Conservation (phyloP, 2,797 vertebrate genomes). For the Tolypeutes matacus region DNA sequence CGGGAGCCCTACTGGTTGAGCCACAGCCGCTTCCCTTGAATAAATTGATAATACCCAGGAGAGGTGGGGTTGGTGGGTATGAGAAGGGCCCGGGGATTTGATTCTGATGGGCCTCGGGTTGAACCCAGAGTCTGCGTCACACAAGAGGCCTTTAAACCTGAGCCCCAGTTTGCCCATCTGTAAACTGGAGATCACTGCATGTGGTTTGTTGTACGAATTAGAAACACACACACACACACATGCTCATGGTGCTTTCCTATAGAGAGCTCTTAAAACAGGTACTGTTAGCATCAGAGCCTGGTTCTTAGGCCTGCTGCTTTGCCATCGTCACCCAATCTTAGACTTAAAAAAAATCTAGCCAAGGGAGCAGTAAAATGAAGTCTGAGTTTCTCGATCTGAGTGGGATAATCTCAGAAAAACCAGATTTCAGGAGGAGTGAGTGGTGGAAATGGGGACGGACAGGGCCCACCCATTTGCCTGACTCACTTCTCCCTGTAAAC, state of each 20-base stretch:
- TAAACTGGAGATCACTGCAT: background rate
- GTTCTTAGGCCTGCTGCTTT: background rate
- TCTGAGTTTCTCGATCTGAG: constrained; percentile 27
- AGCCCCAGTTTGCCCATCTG: background rate
- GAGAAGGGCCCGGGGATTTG: background rate
- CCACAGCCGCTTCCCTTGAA: no score
- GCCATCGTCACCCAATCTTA: background rate
- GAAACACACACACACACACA: background rate
- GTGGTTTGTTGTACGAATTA: background rate
- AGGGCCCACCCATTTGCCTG: background rate
- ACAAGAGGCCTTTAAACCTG: background rate
- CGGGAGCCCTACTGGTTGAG: no score
- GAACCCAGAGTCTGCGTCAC: background rate
- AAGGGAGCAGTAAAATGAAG: constrained; percentile 58
- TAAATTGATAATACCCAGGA: background rate
- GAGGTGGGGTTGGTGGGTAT: no score
- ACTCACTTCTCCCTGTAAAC: background rate
- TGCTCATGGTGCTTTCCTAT: fast-evolving
- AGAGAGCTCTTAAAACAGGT: background rate
- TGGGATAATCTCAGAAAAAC: constrained; percentile 34
- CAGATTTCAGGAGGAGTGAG: background rate
- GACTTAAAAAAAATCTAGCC: background rate
- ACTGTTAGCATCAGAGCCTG: background rate
- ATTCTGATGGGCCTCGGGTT: background rate
- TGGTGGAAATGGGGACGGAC: background rate